Conservation (phyloP, 2,888 invertebrate species). For the Resseliella maxima region DNA sequence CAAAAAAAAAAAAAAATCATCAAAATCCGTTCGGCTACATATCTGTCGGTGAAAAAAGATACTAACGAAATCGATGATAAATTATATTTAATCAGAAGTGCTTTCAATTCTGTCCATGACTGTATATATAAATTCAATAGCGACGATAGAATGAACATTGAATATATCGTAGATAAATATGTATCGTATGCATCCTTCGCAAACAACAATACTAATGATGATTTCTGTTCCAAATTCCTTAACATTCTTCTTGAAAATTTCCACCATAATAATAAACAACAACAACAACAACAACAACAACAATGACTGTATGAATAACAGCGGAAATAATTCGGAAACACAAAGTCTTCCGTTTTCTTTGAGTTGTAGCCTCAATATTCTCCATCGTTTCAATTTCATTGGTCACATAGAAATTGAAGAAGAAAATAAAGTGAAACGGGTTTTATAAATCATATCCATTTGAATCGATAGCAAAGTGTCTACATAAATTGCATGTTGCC, state of each 20-base stretch:
- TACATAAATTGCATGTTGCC: not conserved
- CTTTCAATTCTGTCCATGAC: no score
- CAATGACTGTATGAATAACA: not conserved
- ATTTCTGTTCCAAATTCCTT: not conserved
- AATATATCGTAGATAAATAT: not conserved
- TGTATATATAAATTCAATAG: not conserved
- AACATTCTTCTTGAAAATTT: not conserved
- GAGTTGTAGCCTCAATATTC: not conserved
- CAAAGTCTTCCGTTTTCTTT: not conserved
- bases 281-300: not conserved
- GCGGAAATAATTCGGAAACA: not conserved
- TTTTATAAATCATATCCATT: constrained; percentile 6
- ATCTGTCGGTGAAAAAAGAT: no score
- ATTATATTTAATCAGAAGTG: no score
- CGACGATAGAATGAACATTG: not conserved
- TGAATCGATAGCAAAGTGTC: constrained; percentile 1
- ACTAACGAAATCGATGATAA: no score
- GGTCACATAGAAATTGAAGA: not conserved
- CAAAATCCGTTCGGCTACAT: no score
- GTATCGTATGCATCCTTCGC: no score
- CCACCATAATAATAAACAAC: not conserved
- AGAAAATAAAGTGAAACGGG: not conserved
- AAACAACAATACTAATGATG: not conserved
- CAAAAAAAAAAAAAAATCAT: no score
- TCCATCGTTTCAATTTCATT: not conserved